phyloP scores from a whole-genome alignment of 2,797 vertebrate genomes.

The Philypnodon macrostomus region DNA sequence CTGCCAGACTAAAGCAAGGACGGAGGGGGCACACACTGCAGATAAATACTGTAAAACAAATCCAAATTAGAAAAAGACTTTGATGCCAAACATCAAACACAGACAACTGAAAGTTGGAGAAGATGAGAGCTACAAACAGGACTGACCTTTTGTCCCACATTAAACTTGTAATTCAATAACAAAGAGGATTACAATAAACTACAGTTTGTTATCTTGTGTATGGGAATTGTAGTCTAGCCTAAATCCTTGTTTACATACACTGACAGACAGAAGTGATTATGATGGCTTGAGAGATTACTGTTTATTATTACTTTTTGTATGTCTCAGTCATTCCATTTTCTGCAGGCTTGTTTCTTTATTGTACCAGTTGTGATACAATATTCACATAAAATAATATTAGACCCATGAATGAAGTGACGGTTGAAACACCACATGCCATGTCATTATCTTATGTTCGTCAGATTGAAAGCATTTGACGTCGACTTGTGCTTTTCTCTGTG shows the following conservation, averaged over 20 bases:
- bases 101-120: constrained; percentile 8
- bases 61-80: constrained; percentile 14
- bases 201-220: too few relatives aligned
- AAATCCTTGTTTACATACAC: constrained; percentile 46
- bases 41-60: constrained; percentile 15
- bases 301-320: constrained; percentile 51
- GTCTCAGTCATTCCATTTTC: constrained; percentile 10
- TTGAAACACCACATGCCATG: background rate
- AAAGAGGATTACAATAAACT: constrained; percentile 38
- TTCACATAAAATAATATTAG: constrained; percentile 14
- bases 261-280: constrained; percentile 40
- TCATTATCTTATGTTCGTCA: constrained; percentile 6
- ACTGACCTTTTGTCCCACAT: constrained; percentile 19
- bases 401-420: constrained; percentile 1
- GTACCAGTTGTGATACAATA: background rate
- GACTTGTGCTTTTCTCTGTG: constrained; percentile 20
- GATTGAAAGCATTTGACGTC: constrained; percentile 4
- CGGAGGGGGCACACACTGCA: constrained; percentile 19
- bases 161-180: constrained; percentile 16
- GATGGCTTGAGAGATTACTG: constrained; percentile 46
- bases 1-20: constrained; percentile 46
- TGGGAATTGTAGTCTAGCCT: constrained; percentile 48
- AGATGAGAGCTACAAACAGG: constrained; percentile 12
- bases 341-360: constrained; percentile 22
- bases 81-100: constrained; percentile 12